Evolutionary conservation across 2,113 vertebrate genomes (phyloP).

Genomic region (Nothocercus julius): DNA sequence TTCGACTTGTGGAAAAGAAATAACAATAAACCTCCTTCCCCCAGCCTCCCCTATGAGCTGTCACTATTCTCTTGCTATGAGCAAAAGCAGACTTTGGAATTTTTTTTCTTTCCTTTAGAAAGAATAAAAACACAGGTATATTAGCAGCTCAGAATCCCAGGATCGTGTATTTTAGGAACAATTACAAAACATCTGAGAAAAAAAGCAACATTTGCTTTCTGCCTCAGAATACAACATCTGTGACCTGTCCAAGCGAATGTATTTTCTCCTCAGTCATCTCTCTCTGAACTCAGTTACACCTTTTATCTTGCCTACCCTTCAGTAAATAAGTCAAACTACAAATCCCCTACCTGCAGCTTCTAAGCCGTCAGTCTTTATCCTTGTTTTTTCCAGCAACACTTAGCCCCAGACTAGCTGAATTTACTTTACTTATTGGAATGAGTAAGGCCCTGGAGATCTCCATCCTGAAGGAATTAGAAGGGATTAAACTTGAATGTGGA

Average conservation of each 20-base stretch:
- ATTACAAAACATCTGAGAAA: not conserved
- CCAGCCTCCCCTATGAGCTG: fast-evolving
- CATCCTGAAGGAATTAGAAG: not conserved
- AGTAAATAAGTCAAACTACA: not conserved
- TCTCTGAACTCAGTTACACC: not conserved
- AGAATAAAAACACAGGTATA: not conserved
- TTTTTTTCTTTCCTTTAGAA: not conserved
- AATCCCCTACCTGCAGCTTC: not conserved
- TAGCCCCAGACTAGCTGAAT: not conserved
- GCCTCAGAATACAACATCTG: not conserved
- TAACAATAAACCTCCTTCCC: not conserved
- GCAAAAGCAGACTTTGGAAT: not conserved
- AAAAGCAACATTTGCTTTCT: not conserved
- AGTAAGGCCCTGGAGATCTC: not conserved
- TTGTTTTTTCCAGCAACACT: not conserved
- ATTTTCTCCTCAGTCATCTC: not conserved
- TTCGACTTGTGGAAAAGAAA: not conserved
- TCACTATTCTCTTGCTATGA: not conserved
- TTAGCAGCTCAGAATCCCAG: not conserved
- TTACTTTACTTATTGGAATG: not conserved
- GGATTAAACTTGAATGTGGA: not conserved
- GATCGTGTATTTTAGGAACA: not conserved
- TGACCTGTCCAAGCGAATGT: not conserved
- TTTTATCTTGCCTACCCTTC: not conserved
- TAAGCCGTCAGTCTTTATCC: not conserved